Conservation (phyloP, 2,888 invertebrate genomes). For the Eupeodes luniger region DNA sequence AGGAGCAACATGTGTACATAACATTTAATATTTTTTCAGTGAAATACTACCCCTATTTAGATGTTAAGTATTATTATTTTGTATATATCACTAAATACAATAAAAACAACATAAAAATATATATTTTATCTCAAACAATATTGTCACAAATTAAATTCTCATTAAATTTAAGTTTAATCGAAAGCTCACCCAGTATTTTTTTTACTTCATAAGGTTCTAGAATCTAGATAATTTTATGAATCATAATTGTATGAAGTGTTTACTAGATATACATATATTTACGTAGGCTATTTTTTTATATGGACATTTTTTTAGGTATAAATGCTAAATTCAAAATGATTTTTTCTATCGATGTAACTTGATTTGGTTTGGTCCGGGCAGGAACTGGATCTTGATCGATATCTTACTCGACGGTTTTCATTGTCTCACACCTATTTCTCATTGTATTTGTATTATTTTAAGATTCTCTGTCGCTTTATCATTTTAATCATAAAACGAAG, state of each 20-base stretch:
- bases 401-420: not conserved
- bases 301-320: not conserved
- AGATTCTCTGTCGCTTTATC: no score
- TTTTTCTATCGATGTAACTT: not conserved
- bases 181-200: not conserved
- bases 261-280: not conserved
- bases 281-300: not conserved
- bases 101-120: not conserved
- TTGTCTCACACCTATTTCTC: not conserved
- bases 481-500: no score
- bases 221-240: not conserved
- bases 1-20: constrained; percentile 18
- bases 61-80: not conserved
- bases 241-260: no score
- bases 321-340: not conserved
- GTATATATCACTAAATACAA: not conserved
- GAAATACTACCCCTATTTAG: not conserved
- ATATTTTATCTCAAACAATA: not conserved
- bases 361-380: not conserved
- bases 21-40: constrained; percentile 1
- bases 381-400: not conserved
- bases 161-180: not conserved
- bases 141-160: not conserved
- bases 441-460: not conserved
- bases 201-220: not conserved